Evolutionary conservation across 1,140 invertebrate genomes (phyloP), one percentile per base, ranked within the genome.

Genomic region (Papilio polyxenes): DNA sequence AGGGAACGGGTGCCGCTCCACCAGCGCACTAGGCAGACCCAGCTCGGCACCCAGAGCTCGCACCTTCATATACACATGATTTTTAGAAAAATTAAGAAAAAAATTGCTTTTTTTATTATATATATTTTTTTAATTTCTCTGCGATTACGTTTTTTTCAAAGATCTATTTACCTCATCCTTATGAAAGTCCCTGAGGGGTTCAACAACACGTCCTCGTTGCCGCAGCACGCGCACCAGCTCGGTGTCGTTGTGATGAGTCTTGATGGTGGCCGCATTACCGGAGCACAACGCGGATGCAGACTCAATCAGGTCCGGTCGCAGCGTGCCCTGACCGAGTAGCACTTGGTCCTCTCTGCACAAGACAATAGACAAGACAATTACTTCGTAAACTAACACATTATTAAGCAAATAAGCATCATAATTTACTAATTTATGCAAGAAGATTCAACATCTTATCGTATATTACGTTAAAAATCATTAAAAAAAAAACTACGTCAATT

Each of bases 161-260:
- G 40, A 44, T 6, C 7, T 44, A 13, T 80, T 81, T 77, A 99
- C 99, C 96, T 99, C 99, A 94, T 99, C 99, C 95, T 99, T 99
- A 91, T 99, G 99, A 92, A 99, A 99, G 95, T 99, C 99, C 95
- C 97, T 98, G 15, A 99, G 95, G n/a, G 99, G 99, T 95, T 99
- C 99, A 31, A 99, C 97, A 17, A 99, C 98, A 82, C 98, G 95
- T 15, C 98, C 98, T 87, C 97, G 95, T 84, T 96, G 96, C 82
- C 99, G 95, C 75, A 99, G 95, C 90, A 97, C 96, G 86, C 98
- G 95, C n/a, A 99, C 98, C 31, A 99, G 95, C 89, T 98, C 98
- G 53, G 98, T 99, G 93, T 99, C 99, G 93, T 99, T 99, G 95
- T 99, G 99, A 95, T 99, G 99, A n/a, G 99, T 99, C 95, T 99